Conservation (phyloP, 2,113 vertebrate species). For the Lathamus discolor region DNA sequence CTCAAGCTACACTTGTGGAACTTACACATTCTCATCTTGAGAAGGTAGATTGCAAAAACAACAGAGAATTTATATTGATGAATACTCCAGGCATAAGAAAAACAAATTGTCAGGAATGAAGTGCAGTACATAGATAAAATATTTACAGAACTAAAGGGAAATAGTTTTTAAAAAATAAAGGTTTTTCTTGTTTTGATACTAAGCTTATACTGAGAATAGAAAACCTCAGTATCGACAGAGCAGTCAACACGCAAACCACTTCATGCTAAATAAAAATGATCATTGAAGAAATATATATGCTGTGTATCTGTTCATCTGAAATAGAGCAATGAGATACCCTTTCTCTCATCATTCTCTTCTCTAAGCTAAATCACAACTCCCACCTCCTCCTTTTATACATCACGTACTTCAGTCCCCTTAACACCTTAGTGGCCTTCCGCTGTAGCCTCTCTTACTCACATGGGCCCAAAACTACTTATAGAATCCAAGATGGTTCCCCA, state of each 20-base stretch:
- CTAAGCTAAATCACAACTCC: neutral
- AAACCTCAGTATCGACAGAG: neutral
- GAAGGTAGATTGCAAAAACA: neutral
- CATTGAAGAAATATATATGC: neutral
- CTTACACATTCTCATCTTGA: neutral
- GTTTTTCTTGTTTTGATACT: neutral
- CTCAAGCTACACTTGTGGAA: neutral
- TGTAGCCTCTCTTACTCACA: neutral
- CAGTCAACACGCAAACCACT: neutral
- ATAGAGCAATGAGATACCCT: neutral
- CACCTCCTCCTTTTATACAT: neutral
- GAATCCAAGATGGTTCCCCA: neutral
- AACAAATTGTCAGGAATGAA: neutral
- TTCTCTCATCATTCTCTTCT: neutral
- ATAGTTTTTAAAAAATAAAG: neutral
- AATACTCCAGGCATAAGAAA: neutral
- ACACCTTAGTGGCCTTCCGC: accelerated
- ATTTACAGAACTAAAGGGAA: neutral
- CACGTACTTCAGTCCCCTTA: neutral
- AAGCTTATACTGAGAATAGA: neutral
- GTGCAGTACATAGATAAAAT: neutral
- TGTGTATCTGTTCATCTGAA: neutral
- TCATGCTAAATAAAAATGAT: neutral
- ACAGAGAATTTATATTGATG: neutral
- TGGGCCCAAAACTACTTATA: neutral